Percentiles rank a stretch among this genome's conserved stretches.
phyloP scores from a whole-genome alignment of 2,113 vertebrate genomes.

The Tragelaphus scriptus region DNA sequence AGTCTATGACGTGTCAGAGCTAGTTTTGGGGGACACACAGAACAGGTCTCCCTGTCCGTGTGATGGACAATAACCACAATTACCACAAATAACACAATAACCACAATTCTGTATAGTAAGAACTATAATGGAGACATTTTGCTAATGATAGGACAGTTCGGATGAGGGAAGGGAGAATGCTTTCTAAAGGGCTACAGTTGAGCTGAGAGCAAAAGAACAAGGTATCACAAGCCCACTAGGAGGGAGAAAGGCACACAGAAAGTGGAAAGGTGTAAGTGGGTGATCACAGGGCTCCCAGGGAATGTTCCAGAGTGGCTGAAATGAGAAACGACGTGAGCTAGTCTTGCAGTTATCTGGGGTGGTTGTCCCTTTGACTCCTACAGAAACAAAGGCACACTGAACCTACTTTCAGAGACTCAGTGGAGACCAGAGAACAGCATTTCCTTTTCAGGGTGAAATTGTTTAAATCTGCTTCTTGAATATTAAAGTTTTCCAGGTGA shows the following conservation, averaged over 20 bases:
- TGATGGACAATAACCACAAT: background rate
- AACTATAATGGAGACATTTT: background rate
- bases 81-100: background rate
- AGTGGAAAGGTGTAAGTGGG: background rate
- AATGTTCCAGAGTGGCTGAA: background rate
- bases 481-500: background rate
- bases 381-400: background rate
- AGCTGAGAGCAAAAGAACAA: background rate
- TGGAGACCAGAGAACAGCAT: background rate
- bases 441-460: background rate
- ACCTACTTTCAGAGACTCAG: background rate
- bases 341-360: background rate
- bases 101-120: background rate
- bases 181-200: background rate
- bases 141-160: background rate
- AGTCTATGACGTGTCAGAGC: background rate
- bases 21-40: background rate
- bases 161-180: background rate
- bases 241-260: background rate
- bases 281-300: background rate
- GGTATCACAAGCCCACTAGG: background rate
- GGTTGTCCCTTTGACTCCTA: background rate
- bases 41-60: background rate
- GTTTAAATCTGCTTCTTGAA: background rate
- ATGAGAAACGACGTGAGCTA: too few relatives aligned